Evolutionary conservation across 1,140 invertebrate species (phyloP), one percentile per base, ranked within the genome.

Genomic region (Cecropterus lyciades): DNA sequence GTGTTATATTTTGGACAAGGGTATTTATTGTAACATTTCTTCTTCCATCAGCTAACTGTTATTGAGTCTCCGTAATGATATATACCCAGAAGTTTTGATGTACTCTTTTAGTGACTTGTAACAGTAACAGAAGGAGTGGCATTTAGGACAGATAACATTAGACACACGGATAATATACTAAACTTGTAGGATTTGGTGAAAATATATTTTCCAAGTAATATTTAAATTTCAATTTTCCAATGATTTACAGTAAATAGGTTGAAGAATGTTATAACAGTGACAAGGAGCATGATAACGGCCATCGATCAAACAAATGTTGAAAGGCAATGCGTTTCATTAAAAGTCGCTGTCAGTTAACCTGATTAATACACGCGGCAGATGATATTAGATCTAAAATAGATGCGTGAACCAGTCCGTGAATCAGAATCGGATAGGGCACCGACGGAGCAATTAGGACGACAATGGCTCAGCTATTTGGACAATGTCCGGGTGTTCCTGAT

Each of bases 391-490:
- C 59, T 51, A 42, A 63, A 63, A 51, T 63, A 51, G 33, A 40
- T 30, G 30, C n/a, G 11, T 27, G 33, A 77, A 75, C 76, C 46
- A 57, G 77, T 52, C 30, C 43, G 64, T 82, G 82, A 88, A 74
- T 84, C 81, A 84, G 59, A 73, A 64, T 78, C 65, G 57, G 40
- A 80, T 83, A 84, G 81, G 77, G 78, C 80, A 80, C 65, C 66
- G 69, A 64, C 62, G 56, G 48, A 69, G 71, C 81, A 82, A 84
- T 80, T 79, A 83, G 77, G 75, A 77, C 75, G 75, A 73, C 79
- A 85, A 75, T 81, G 83, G 78, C 75, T 81, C 79, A 81, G 57
- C 52, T 66, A 84, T 77, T 71, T 66, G 64, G 43, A 63, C 72
- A 51, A 42, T 17, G 72, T 69, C 63, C 40, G 72, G 75, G 60